Percentiles rank a stretch among this genome's conserved stretches.
Conservation (phyloP, 1,140 invertebrate species). For the Sinella curviseta region DNA sequence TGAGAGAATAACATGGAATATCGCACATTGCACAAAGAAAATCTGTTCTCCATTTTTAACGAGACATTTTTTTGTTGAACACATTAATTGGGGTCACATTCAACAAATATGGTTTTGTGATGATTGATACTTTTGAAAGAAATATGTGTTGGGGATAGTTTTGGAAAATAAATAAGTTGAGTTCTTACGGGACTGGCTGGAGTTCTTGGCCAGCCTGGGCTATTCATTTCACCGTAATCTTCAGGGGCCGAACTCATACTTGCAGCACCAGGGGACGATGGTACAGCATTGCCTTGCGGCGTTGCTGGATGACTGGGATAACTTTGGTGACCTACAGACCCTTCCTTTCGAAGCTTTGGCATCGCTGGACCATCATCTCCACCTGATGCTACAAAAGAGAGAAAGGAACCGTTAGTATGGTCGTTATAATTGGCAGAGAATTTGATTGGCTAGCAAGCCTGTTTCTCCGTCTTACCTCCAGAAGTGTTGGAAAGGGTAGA, state of each 20-base stretch:
- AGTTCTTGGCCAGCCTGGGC: constrained; percentile 80
- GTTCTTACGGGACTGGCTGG: constrained; percentile 82
- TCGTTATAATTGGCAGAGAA: too few species aligned
- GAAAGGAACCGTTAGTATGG: not conserved
- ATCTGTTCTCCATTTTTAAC: too few species aligned
- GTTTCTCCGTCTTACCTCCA: constrained; percentile 63
- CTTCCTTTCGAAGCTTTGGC: constrained; percentile 72
- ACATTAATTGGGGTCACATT: too few species aligned
- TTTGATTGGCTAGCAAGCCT: not conserved
- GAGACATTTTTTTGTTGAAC: too few species aligned
- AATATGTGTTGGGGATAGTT: not conserved
- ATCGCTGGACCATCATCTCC: constrained; percentile 73
- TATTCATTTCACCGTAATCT: constrained; percentile 83
- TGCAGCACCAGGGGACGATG: constrained; percentile 76
- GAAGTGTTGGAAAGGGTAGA: constrained; percentile 87
- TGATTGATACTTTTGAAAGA: not conserved
- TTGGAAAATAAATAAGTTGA: too few species aligned
- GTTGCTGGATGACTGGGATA: constrained; percentile 68
- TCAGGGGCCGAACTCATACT: constrained; percentile 82
- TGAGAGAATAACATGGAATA: too few species aligned
- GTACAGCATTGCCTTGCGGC: constrained; percentile 67
- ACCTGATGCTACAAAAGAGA: constrained; percentile 69
- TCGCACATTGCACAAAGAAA: too few species aligned
- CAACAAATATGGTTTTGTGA: too few species aligned
- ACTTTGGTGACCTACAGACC: constrained; percentile 51